phyloP scores from a whole-genome alignment of 2,888 invertebrate genomes.

The Drosophila siamana region DNA sequence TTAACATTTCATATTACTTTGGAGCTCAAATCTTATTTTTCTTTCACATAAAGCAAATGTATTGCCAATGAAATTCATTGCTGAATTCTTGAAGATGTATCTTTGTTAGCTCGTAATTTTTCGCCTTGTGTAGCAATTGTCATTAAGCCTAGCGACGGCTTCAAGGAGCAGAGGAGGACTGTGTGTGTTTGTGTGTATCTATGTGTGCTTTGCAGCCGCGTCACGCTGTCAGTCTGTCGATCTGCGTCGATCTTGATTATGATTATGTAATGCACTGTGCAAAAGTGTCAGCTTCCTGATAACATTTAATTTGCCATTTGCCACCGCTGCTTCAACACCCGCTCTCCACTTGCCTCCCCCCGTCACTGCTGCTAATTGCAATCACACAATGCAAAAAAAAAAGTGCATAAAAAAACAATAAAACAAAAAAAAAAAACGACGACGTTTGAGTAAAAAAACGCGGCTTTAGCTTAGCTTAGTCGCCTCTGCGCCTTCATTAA shows the following conservation, averaged over 20 bases:
- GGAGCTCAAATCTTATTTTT: no score
- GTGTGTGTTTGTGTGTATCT: neutral
- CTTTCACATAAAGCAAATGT: no score
- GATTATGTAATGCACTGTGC: slow-evolving; percentile 59
- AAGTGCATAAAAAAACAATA: slow-evolving; percentile 14
- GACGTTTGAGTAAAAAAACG: slow-evolving; percentile 13
- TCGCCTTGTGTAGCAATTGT: slow-evolving; percentile 23
- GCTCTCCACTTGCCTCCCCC: neutral
- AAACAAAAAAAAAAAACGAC: slow-evolving; percentile 9
- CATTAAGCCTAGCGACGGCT: slow-evolving; percentile 55
- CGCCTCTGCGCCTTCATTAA: slow-evolving; percentile 60
- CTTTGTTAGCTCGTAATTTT: neutral
- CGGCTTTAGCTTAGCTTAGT: slow-evolving; percentile 42
- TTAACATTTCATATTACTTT: no score
- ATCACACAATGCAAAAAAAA: slow-evolving; percentile 48
- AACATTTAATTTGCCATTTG: slow-evolving; percentile 80
- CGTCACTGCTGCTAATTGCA: slow-evolving; percentile 69
- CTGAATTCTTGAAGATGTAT: no score
- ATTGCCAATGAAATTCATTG: no score
- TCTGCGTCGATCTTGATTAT: slow-evolving; percentile 47
- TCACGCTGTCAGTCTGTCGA: slow-evolving; percentile 24
- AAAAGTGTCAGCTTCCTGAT: slow-evolving; percentile 73
- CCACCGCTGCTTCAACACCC: slow-evolving; percentile 5
- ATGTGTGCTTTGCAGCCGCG: slow-evolving; percentile 9
- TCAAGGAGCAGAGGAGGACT: slow-evolving; percentile 20